Conservation (phyloP, 1,140 invertebrate genomes). For the Heliconius congener region DNA sequence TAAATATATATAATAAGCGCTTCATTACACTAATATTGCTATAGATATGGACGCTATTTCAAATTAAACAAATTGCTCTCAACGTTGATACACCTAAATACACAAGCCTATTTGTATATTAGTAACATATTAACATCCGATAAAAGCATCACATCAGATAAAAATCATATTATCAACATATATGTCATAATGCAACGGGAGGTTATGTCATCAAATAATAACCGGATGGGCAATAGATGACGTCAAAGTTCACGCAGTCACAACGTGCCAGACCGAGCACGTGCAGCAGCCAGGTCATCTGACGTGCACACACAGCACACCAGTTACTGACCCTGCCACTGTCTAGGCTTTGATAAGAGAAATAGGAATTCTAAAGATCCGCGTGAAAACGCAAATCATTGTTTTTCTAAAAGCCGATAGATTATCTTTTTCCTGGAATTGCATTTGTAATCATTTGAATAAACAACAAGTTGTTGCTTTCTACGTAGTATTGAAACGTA, state of each 20-base stretch:
- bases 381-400: not conserved
- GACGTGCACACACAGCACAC: slow-evolving; percentile 1
- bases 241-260: slow-evolving; percentile 36
- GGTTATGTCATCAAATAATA: slow-evolving; percentile 27
- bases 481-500: not conserved
- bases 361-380: slow-evolving; percentile 19
- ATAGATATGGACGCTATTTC: not conserved
- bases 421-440: not conserved
- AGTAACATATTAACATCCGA: not conserved
- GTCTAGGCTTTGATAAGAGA: slow-evolving; percentile 13
- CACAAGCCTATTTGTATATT: not conserved
- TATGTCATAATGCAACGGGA: slow-evolving; percentile 15
- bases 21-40: too few relatives aligned
- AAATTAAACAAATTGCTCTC: not conserved
- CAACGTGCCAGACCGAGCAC: slow-evolving; percentile 14
- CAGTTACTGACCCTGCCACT: slow-evolving; percentile 19
- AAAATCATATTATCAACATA: not conserved
- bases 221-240: slow-evolving; percentile 38
- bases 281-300: slow-evolving; percentile 20
- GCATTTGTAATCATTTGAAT: not conserved
- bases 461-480: not conserved
- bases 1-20: too few relatives aligned
- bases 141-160: not conserved
- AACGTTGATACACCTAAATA: not conserved
- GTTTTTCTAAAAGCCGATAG: not conserved